Conservation (phyloP, 2,797 vertebrate species). For the Neosilurus hyrtlii region DNA sequence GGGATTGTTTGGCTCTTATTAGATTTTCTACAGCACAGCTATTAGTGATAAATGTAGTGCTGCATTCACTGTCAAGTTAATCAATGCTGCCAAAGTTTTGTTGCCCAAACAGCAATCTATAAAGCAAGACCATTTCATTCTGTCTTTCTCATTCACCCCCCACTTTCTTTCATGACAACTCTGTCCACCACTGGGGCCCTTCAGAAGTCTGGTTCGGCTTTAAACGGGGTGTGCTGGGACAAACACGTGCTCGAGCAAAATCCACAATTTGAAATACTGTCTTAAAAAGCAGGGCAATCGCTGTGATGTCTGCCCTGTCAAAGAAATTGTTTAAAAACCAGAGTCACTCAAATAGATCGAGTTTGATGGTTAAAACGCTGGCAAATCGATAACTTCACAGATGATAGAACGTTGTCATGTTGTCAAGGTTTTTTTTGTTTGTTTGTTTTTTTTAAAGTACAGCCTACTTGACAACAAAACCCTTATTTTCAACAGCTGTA, state of each 20-base stretch:
- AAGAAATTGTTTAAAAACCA: conserved; percentile 79
- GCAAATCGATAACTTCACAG: conserved; percentile 81
- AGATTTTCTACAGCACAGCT: conserved; percentile 87
- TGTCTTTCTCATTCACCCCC: conserved; percentile 65
- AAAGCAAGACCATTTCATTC: conserved; percentile 63
- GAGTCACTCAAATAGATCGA: conserved; percentile 67
- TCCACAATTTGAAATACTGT: conserved; percentile 70
- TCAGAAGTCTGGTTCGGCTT: conserved; percentile 64
- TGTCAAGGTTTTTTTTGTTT: conserved; percentile 48
- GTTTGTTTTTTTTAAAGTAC: conserved; percentile 51
- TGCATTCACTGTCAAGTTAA: conserved; percentile 93
- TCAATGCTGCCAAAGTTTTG: conserved; percentile 96
- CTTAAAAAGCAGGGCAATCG: conserved; percentile 66
- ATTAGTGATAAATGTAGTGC: conserved; percentile 91
- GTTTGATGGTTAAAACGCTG: conserved; percentile 81
- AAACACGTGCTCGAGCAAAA: conserved; percentile 53
- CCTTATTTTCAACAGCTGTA: conserved; percentile 73
- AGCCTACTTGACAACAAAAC: conserved; percentile 71
- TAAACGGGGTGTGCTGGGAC: conserved; percentile 47
- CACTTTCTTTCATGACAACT: conserved; percentile 75
- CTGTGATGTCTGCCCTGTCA: conserved; percentile 63
- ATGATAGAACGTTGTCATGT: conserved; percentile 71
- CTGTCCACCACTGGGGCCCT: conserved; percentile 68
- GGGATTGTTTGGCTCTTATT: conserved; percentile 90
- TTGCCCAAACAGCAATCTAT: conserved; percentile 94